Percentiles rank a stretch among this genome's conserved stretches.
phyloP scores from a whole-genome alignment of 2,888 invertebrate genomes.

The Spilarctia lutea region DNA sequence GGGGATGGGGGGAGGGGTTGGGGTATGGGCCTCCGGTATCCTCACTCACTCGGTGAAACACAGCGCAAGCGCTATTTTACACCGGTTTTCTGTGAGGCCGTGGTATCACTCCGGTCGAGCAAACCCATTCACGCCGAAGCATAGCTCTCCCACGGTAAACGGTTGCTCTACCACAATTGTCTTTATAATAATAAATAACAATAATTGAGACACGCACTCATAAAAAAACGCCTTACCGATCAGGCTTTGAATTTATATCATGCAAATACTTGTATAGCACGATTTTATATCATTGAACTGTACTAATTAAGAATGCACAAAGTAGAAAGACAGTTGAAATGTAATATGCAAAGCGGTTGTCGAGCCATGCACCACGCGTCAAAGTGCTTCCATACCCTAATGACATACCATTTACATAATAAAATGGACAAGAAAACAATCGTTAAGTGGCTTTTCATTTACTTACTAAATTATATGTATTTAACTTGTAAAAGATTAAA shows the following conservation, averaged over 20 bases:
- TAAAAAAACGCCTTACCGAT: not conserved
- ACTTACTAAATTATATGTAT: conserved; percentile 5
- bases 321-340: conserved; percentile 1
- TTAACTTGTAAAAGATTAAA: not conserved
- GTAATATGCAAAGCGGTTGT: conserved; percentile 16
- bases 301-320: conserved; percentile 12
- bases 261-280: not conserved
- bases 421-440: conserved; percentile 50
- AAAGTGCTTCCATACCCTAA: conserved; percentile 43
- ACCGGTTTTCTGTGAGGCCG: too few relatives aligned
- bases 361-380: conserved; percentile 25
- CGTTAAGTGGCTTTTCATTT: conserved; percentile 20
- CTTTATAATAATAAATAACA: too few relatives aligned
- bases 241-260: not conserved
- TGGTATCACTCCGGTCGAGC: too few relatives aligned
- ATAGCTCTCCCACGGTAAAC: too few relatives aligned
- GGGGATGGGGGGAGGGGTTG: too few relatives aligned
- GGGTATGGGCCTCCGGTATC: too few relatives aligned
- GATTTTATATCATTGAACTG: not conserved
- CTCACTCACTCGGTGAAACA: too few relatives aligned
- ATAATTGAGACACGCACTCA: too few relatives aligned
- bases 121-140: too few relatives aligned
- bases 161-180: too few relatives aligned
- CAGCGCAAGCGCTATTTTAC: too few relatives aligned
- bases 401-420: conserved; percentile 55